Conservation (phyloP, 2,113 vertebrate genomes). For the Lepidiolamprologus cunningtoni region DNA sequence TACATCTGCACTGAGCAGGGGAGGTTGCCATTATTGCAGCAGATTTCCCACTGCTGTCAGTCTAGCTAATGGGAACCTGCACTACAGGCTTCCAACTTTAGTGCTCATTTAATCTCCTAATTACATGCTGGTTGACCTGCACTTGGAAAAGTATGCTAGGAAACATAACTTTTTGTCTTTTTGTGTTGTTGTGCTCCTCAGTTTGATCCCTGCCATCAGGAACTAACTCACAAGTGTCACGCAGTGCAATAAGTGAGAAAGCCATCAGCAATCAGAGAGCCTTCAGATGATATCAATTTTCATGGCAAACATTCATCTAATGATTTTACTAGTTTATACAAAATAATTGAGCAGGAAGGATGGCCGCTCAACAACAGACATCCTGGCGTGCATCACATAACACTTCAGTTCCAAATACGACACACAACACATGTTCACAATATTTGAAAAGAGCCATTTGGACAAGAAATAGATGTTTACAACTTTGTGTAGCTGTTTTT, state of each 20-base stretch:
- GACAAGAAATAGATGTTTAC: not conserved
- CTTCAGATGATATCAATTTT: not conserved
- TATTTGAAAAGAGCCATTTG: not conserved
- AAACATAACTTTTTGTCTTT: not conserved
- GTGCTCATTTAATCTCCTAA: constrained; percentile 31
- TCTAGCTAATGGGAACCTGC: constrained; percentile 49
- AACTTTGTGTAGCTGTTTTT: not conserved
- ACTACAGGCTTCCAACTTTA: constrained; percentile 12
- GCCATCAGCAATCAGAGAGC: not conserved
- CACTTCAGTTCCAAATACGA: not conserved
- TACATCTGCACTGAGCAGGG: constrained; percentile 56
- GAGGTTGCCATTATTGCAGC: constrained; percentile 40
- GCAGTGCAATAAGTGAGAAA: not conserved
- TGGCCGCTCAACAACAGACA: not conserved
- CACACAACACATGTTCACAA: not conserved
- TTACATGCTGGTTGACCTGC: constrained; percentile 36
- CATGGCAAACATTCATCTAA: not conserved
- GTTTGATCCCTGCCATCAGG: not conserved
- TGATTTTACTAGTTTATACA: not conserved
- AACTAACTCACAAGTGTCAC: not conserved
- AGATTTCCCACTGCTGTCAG: constrained; percentile 46
- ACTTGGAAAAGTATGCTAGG: not conserved
- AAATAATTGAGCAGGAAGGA: not conserved
- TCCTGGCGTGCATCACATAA: not conserved
- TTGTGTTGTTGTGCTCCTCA: not conserved